Conservation (phyloP, 2,888 invertebrate species). For the Muschampia plurimacula region DNA sequence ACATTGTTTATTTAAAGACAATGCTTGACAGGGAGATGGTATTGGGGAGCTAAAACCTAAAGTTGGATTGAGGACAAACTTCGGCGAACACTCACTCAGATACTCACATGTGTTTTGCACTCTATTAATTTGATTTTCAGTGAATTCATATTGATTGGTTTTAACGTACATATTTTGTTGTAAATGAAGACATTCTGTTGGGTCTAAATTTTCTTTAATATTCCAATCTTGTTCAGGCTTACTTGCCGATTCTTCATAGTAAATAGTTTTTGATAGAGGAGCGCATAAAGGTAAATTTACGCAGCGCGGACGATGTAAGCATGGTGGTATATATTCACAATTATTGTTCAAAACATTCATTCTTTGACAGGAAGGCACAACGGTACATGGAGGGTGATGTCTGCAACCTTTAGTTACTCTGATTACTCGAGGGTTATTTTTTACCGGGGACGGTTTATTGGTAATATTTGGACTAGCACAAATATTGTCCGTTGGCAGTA, state of each 20-base stretch:
- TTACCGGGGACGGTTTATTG: constrained; percentile 52
- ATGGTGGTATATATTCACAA: constrained; percentile 72
- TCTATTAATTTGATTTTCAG: constrained; percentile 53
- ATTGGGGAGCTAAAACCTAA: constrained; percentile 48
- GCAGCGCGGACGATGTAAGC: constrained; percentile 74
- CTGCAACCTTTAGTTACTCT: constrained; percentile 76
- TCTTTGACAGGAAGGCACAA: constrained; percentile 77
- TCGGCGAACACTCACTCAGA: constrained; percentile 51
- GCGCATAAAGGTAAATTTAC: constrained; percentile 75
- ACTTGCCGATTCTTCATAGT: constrained; percentile 58
- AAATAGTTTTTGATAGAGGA: constrained; percentile 63
- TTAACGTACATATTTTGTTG: constrained; percentile 59
- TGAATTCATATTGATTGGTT: constrained; percentile 56
- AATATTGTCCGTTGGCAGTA: constrained; percentile 59
- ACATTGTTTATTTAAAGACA: constrained; percentile 49
- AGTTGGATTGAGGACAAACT: constrained; percentile 56
- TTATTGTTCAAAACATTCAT: constrained; percentile 70
- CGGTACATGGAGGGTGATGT: constrained; percentile 77
- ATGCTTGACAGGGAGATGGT: constrained; percentile 52
- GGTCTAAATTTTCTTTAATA: constrained; percentile 42
- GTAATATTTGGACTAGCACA: constrained; percentile 52
- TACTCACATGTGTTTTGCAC: constrained; percentile 59
- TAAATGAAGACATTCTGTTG: constrained; percentile 51
- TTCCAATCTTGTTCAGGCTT: constrained; percentile 54
- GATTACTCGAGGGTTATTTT: constrained; percentile 60